Percentiles rank a stretch among this genome's conserved stretches.
Conservation (phyloP, 2,113 vertebrate species). For the Sialia sialis region DNA sequence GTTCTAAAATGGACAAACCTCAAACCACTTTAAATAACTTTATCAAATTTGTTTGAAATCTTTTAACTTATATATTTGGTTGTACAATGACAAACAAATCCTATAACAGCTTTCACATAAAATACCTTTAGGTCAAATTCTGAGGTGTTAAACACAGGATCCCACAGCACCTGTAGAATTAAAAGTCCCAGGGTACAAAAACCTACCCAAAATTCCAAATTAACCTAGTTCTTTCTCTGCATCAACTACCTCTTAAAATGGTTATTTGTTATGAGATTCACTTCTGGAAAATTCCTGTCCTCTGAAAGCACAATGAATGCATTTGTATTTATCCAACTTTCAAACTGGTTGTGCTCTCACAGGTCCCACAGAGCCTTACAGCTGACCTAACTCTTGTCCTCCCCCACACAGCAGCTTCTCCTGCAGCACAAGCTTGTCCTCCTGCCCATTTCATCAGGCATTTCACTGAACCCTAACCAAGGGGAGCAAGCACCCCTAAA, state of each 20-base stretch:
- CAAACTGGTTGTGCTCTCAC: background rate
- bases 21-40: background rate
- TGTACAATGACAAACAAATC: background rate
- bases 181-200: rapidly evolving
- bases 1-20: background rate
- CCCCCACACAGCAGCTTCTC: background rate
- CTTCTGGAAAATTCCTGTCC: background rate
- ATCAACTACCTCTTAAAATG: background rate
- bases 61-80: background rate
- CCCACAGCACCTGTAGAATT: background rate
- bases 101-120: background rate
- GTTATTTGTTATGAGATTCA: rapidly evolving
- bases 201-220: background rate
- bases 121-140: background rate
- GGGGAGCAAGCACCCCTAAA: background rate
- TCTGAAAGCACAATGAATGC: background rate
- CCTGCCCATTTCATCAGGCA: background rate
- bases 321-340: background rate
- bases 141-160: background rate
- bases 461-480: background rate
- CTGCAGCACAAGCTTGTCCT: background rate
- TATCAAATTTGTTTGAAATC: background rate
- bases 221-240: background rate
- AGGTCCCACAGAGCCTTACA: background rate
- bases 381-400: background rate